These are phyloP conservation scores for Pardosa pseudoannulata DNA, from an alignment of 2,888 invertebrate species.

Conservation along the genomic window DNA sequence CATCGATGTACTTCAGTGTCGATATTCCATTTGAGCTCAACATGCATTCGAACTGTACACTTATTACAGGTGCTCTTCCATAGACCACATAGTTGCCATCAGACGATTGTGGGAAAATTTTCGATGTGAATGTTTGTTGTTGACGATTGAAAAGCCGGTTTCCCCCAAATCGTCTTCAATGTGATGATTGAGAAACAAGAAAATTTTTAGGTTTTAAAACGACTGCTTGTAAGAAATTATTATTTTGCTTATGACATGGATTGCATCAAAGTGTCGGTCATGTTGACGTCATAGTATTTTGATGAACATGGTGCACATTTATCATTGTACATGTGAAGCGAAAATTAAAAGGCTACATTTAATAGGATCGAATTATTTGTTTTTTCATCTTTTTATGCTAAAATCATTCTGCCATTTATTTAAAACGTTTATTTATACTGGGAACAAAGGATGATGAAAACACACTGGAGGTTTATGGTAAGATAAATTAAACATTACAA, in stretches of 20 bases:
- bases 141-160: no score
- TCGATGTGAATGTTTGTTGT: not conserved
- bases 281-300: not conserved
- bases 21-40: slow-evolving; percentile 71
- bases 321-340: not conserved
- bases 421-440: no score
- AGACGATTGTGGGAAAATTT: slow-evolving; percentile 42
- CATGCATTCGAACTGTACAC: slow-evolving; percentile 62
- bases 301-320: slow-evolving; percentile 27
- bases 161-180: slow-evolving; percentile 60
- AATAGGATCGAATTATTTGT: not conserved
- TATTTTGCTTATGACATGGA: slow-evolving; percentile 47
- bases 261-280: slow-evolving; percentile 50
- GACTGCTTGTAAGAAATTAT: slow-evolving; percentile 31
- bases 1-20: slow-evolving; percentile 34
- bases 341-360: not conserved
- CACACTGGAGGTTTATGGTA: no score
- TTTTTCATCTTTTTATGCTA: no score
- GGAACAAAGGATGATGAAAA: no score
- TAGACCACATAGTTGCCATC: slow-evolving; percentile 44
- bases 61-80: slow-evolving; percentile 64
- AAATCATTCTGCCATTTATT: no score
- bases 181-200: slow-evolving; percentile 60
- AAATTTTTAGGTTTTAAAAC: slow-evolving; percentile 48
- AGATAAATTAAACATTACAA: no score